These are phyloP conservation scores for Augochlora pura DNA, from an alignment of 1,140 invertebrate genomes.

Conservation along the genomic window DNA sequence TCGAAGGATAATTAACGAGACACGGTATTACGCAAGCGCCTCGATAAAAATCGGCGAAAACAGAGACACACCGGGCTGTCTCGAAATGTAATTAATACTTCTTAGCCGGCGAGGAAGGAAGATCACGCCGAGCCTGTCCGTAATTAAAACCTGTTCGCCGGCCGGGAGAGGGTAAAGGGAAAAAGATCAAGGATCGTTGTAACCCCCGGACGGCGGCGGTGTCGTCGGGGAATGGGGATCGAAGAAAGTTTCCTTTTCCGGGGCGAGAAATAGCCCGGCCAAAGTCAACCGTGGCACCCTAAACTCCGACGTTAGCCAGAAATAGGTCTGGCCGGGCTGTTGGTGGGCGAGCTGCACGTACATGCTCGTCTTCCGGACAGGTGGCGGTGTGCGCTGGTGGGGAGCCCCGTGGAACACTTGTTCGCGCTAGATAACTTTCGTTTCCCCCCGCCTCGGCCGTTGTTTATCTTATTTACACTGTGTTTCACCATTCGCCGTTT, in stretches of 20 bases:
- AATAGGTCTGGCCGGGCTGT: conserved; percentile 21
- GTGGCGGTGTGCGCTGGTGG: conserved; percentile 1
- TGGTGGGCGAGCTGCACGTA: neutral
- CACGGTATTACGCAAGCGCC: conserved; percentile 10
- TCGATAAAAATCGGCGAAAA: conserved; percentile 40
- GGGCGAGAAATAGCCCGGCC: conserved; percentile 34
- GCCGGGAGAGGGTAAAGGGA: conserved; percentile 7
- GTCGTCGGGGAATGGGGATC: conserved; percentile 33
- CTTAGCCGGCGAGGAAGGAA: conserved; percentile 1
- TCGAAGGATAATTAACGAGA: conserved; percentile 32
- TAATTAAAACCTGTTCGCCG: conserved; percentile 55
- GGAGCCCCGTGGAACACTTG: conserved; percentile 23
- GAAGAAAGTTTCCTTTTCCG: conserved; percentile 39
- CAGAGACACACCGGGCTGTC: conserved; percentile 7
- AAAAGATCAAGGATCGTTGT: conserved; percentile 47
- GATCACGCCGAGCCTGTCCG: conserved; percentile 15
- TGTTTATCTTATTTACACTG: conserved; percentile 48
- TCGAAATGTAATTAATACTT: conserved; percentile 54
- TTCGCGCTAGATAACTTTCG: conserved; percentile 36
- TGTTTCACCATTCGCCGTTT: conserved; percentile 11
- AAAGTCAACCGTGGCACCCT: conserved; percentile 33
- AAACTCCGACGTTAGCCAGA: conserved; percentile 33
- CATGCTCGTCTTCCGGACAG: conserved; percentile 6
- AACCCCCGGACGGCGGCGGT: conserved; percentile 44
- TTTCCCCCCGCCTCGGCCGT: neutral